These are phyloP conservation scores for Eupithecia exiguata DNA, from an alignment of 2,888 invertebrate genomes.

Conservation along the genomic window DNA sequence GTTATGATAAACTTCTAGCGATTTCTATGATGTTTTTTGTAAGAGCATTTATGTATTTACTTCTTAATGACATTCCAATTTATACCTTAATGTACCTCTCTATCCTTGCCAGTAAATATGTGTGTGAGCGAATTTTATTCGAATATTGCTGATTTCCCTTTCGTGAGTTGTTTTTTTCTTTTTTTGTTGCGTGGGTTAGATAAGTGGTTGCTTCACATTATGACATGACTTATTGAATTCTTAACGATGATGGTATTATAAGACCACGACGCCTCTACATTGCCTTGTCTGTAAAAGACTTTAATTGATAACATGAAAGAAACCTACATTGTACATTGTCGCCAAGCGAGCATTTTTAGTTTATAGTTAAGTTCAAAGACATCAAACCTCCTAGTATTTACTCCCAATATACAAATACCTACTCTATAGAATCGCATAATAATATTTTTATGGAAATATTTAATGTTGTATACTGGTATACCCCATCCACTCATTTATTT, in stretches of 20 bases:
- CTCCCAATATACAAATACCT: constrained; percentile 6
- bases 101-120: constrained; percentile 53
- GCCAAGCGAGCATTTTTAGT: constrained; percentile 33
- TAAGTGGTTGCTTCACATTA: neutral
- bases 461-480: neutral
- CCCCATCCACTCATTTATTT: no score
- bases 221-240: neutral
- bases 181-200: neutral
- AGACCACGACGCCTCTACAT: constrained; percentile 9
- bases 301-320: neutral
- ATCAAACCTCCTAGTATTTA: constrained; percentile 28
- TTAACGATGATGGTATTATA: neutral
- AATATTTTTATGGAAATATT: constrained; percentile 1
- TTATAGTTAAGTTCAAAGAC: constrained; percentile 30
- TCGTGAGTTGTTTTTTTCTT: constrained; percentile 12
- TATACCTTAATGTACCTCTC: constrained; percentile 54
- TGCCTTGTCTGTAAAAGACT: constrained; percentile 7
- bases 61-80: constrained; percentile 73
- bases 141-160: neutral
- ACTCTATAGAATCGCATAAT: neutral
- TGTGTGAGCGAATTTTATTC: neutral
- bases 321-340: constrained; percentile 9
- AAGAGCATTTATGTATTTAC: constrained; percentile 65
- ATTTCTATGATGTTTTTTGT: constrained; percentile 59
- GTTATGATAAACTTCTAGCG: constrained; percentile 53